Evolutionary conservation across 2,888 invertebrate species (phyloP), one percentile per base, ranked within the genome.

Genomic region (Amiota mariae): DNA sequence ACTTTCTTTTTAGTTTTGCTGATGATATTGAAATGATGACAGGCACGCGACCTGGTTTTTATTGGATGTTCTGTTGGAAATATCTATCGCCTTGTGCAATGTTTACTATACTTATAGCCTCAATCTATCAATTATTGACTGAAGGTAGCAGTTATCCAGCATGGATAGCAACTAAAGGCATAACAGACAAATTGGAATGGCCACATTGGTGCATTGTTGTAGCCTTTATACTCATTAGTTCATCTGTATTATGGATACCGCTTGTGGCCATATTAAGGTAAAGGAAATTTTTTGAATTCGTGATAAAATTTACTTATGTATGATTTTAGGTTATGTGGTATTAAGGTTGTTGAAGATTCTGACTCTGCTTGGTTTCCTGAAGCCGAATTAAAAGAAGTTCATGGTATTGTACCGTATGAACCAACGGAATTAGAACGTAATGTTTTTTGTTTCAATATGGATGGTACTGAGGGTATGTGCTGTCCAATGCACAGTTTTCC

Each of bases 11-110:
- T 56, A 96, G 96, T 90, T 97, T 97, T 88, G 95, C 96, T 4
- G 96, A 97, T 87, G 98, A 98, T 89, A 97, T 98, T 77, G 96
- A 98, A 90, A 92, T 96, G 90, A 98, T 98, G 98, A 97, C 97
- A 0, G 97, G 98, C 2, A 93, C 93, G 66, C 92, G 96, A 36
- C 97, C 97, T 0, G 95, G 95, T 0, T 91, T 95, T 49, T 98
- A 97, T 89, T 98, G 97, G 97, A 91, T 96, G 87, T 93, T 97
- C 80, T 98, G 97, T 90, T 98, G 98, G 98, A 96, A 97, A 89
- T 98, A 97, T 88, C 91, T 98, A 12, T 96, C 97, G 1, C 98
- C 98, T 0, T 87, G 94, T 74, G 96, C 97, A 0, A 97, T 97
- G 97, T 89, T 96, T 51, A 93, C 94, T 66, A 97, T 97, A 85